These are phyloP conservation scores for Drosophila recens DNA, from an alignment of 2,888 invertebrate species.

Conservation along the genomic window DNA sequence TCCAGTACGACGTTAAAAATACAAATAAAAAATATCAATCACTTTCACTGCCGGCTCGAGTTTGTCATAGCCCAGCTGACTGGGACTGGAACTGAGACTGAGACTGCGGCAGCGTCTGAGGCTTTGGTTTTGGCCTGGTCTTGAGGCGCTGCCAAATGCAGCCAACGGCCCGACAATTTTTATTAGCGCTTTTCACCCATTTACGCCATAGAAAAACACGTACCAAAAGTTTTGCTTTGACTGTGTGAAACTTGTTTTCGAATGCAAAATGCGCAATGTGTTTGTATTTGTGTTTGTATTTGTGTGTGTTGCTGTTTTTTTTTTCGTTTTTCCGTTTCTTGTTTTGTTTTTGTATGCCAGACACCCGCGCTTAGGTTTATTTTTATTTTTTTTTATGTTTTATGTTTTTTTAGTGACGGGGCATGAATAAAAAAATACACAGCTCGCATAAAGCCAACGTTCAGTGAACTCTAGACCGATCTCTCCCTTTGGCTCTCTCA, in stretches of 20 bases:
- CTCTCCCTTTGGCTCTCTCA: constrained; percentile 35
- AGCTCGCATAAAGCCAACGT: constrained; percentile 49
- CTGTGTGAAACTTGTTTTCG: constrained; percentile 62
- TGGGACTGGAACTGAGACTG: not conserved
- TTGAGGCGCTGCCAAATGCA: constrained; percentile 31
- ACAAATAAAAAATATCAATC: constrained; percentile 66
- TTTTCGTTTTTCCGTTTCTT: constrained; percentile 13
- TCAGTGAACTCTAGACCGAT: constrained; percentile 66
- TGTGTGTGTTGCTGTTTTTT: no score
- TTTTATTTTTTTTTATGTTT: not conserved
- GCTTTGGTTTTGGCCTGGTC: constrained; percentile 37
- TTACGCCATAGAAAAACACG: constrained; percentile 60
- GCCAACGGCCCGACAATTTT: constrained; percentile 58
- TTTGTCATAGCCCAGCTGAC: constrained; percentile 54
- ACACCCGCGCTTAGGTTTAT: constrained; percentile 51
- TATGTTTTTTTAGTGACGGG: constrained; percentile 24
- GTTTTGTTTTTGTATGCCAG: constrained; percentile 39
- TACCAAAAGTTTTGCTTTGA: constrained; percentile 50
- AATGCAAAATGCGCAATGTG: constrained; percentile 61
- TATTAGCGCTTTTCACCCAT: constrained; percentile 71
- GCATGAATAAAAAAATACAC: constrained; percentile 31
- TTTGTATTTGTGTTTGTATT: constrained; percentile 15
- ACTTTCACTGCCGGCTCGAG: constrained; percentile 70
- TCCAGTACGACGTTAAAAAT: constrained; percentile 33
- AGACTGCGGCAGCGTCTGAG: not conserved